phyloP scores from a whole-genome alignment of 1,140 invertebrate genomes.

The Archegozetes longisetosus region DNA sequence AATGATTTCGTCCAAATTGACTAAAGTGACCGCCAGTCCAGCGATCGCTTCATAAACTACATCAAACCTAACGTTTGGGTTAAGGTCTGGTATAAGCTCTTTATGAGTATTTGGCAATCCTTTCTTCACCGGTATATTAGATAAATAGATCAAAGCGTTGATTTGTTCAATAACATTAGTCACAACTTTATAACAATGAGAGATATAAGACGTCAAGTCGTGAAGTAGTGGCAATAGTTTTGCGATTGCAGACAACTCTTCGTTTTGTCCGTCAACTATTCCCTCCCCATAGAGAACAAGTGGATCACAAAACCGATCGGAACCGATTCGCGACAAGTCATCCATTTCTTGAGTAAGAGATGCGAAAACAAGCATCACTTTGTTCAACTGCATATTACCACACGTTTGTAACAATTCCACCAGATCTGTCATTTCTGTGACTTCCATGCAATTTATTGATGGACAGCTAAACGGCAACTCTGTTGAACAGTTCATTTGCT shows the following conservation, averaged over 20 bases:
- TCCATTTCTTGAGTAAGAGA: conserved; percentile 8
- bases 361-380: conserved; percentile 15
- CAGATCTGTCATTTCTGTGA: conserved; percentile 5
- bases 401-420: conserved; percentile 17
- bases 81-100: conserved; percentile 9
- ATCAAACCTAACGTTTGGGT: conserved; percentile 25
- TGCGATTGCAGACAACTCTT: conserved; percentile 8
- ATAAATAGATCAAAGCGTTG: conserved; percentile 33
- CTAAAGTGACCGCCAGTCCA: conserved; percentile 46
- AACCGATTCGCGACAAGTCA: conserved; percentile 3
- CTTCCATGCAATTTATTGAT: not conserved
- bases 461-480: not conserved
- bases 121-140: not conserved
- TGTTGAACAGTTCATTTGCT: conserved; percentile 1
- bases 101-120: not conserved
- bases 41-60: conserved; percentile 44
- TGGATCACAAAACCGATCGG: conserved; percentile 5
- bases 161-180: conserved; percentile 48
- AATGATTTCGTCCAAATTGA: conserved; percentile 54
- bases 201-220: conserved; percentile 45
- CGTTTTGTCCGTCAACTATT: not conserved
- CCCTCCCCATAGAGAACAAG: conserved; percentile 13
- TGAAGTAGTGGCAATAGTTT: conserved; percentile 24
- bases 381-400: conserved; percentile 18
- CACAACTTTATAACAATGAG: conserved; percentile 45